Percentiles rank a stretch among this genome's conserved stretches.
Evolutionary conservation across 1,140 invertebrate genomes (phyloP).

Genomic region (Listronotus bonariensis): DNA sequence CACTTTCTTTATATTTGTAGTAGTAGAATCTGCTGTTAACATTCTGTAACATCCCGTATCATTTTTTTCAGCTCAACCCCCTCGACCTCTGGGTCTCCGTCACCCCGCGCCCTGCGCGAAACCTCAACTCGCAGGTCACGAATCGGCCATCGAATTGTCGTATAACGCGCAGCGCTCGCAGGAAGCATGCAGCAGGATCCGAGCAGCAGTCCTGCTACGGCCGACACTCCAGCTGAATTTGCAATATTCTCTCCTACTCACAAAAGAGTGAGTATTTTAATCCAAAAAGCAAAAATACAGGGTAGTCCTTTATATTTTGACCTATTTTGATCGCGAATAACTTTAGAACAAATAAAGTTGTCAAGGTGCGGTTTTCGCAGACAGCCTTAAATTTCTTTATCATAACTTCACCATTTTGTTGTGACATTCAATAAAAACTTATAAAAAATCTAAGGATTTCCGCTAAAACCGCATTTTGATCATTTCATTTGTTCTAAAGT

Average conservation of each 20-base stretch:
- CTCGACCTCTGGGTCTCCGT: slow-evolving; percentile 47
- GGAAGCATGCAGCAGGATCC: slow-evolving; percentile 54
- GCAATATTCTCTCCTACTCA: slow-evolving; percentile 46
- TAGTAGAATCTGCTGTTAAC: too few species aligned
- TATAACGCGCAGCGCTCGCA: slow-evolving; percentile 49
- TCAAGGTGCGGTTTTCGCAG: too few species aligned
- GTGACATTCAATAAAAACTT: too few species aligned
- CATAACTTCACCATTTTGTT: too few species aligned
- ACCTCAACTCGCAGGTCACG: slow-evolving; percentile 17
- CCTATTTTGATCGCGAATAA: too few species aligned
- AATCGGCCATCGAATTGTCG: slow-evolving; percentile 41
- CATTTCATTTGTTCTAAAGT: too few species aligned
- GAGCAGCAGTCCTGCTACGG: slow-evolving; percentile 50
- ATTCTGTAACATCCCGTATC: background rate
- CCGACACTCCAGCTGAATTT: slow-evolving; percentile 51
- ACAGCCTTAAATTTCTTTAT: too few species aligned
- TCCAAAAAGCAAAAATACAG: background rate
- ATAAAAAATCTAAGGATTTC: too few species aligned
- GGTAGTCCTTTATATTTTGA: background rate
- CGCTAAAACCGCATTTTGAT: too few species aligned
- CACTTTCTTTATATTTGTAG: too few species aligned
- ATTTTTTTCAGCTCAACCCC: slow-evolving; percentile 41
- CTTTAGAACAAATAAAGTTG: too few species aligned
- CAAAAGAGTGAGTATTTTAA: slow-evolving; percentile 36
- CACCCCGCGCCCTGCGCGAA: slow-evolving; percentile 47